Conservation (phyloP, 2,113 vertebrate species). For the Catagonus wagneri region DNA sequence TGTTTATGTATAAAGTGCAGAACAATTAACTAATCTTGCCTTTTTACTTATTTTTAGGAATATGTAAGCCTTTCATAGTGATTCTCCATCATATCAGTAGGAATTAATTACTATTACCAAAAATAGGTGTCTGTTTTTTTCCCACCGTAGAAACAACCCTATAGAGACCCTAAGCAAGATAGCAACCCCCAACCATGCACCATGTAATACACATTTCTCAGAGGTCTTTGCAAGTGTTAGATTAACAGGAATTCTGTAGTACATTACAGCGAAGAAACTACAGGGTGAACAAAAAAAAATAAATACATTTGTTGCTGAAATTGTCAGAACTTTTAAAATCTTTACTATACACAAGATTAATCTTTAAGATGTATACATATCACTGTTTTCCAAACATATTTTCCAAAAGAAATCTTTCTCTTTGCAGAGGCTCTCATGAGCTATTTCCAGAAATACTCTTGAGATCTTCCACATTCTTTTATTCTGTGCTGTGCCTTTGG, state of each 20-base stretch:
- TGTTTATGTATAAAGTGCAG: neutral
- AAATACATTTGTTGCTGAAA: neutral
- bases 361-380: neutral
- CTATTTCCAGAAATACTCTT: slow-evolving; percentile 68
- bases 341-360: slow-evolving; percentile 22
- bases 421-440: slow-evolving; percentile 14
- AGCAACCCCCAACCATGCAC: neutral
- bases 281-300: neutral
- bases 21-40: neutral
- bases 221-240: neutral
- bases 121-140: neutral
- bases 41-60: neutral
- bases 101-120: neutral
- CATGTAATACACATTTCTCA: neutral
- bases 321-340: slow-evolving; percentile 26
- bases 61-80: neutral
- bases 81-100: neutral
- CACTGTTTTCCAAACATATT: slow-evolving; percentile 37
- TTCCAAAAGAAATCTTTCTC: slow-evolving; percentile 28
- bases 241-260: neutral
- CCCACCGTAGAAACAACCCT: neutral
- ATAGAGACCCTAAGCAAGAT: neutral
- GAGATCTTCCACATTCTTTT: slow-evolving; percentile 62
- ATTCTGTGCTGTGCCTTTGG: slow-evolving; percentile 57
- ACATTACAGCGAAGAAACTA: neutral